Conservation (phyloP, 2,888 invertebrate species). For the Thecocarcelia acutangulata region DNA sequence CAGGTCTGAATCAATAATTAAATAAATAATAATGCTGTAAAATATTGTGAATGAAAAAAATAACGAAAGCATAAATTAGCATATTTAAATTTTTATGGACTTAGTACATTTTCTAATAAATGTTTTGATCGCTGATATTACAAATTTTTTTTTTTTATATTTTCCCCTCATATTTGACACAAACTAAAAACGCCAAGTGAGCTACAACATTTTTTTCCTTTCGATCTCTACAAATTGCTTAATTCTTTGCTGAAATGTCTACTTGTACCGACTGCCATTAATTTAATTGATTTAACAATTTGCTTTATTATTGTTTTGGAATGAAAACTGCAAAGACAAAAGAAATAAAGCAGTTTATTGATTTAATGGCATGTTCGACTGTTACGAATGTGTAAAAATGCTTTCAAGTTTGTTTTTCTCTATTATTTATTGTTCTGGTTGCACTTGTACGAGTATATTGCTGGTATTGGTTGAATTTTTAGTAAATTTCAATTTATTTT, state of each 20-base stretch:
- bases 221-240: conserved; percentile 9
- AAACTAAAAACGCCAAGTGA: not conserved
- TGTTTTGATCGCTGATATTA: too few relatives aligned
- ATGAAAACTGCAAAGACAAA: conserved; percentile 19
- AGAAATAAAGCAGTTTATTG: conserved; percentile 29
- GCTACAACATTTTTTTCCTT: not conserved
- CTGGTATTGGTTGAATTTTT: conserved; percentile 48
- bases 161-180: not conserved
- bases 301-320: conserved; percentile 47
- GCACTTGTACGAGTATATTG: conserved; percentile 4
- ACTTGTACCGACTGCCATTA: conserved; percentile 56
- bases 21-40: too few relatives aligned
- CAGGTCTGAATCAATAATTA: too few relatives aligned
- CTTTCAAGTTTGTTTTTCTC: conserved; percentile 43
- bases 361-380: conserved; percentile 16
- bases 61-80: too few relatives aligned
- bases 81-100: too few relatives aligned
- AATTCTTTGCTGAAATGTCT: conserved; percentile 22
- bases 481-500: conserved; percentile 28
- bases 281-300: conserved; percentile 71
- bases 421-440: conserved; percentile 8
- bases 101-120: too few relatives aligned
- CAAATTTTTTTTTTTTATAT: too few relatives aligned
- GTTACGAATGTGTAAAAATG: conserved; percentile 15
- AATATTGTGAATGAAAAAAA: too few relatives aligned